These are phyloP conservation scores for Onychorhynchus coronatus DNA, from an alignment of 2,113 vertebrate species.

Conservation along the genomic window DNA sequence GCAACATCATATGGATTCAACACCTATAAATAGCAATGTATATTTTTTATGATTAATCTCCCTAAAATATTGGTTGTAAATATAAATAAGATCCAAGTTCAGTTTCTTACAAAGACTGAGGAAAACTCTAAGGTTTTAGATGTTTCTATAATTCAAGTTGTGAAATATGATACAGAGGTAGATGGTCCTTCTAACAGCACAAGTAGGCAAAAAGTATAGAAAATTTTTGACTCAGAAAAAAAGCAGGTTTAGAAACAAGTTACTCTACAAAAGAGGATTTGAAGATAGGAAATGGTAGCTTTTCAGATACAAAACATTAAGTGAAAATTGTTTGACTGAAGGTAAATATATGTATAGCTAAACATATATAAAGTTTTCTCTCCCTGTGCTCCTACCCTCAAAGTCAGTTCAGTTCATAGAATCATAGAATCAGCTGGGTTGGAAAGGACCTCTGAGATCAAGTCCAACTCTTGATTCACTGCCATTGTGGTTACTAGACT, in stretches of 20 bases:
- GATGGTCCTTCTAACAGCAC: not conserved
- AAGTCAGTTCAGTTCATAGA: not conserved
- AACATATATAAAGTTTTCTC: not conserved
- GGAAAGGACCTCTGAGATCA: too few relatives aligned
- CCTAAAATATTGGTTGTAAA: not conserved
- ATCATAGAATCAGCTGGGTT: too few relatives aligned
- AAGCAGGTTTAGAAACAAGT: not conserved
- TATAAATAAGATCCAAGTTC: not conserved
- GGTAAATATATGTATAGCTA: not conserved
- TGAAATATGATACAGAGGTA: not conserved
- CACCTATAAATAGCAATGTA: not conserved
- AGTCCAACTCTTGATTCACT: too few relatives aligned
- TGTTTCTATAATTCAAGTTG: not conserved
- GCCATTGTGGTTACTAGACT: too few relatives aligned
- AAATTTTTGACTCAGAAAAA: not conserved
- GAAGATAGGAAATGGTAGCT: not conserved
- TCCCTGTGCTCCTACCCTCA: rapidly evolving
- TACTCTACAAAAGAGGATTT: not conserved
- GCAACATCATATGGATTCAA: not conserved
- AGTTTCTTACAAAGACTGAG: not conserved
- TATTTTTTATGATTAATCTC: not conserved
- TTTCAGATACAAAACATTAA: not conserved
- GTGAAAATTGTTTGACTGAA: not conserved
- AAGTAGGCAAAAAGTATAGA: not conserved
- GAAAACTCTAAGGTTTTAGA: not conserved